Evolutionary conservation across 1,140 invertebrate genomes (phyloP), one percentile per base, ranked within the genome.

Genomic region (Aphaenogaster floridana): DNA sequence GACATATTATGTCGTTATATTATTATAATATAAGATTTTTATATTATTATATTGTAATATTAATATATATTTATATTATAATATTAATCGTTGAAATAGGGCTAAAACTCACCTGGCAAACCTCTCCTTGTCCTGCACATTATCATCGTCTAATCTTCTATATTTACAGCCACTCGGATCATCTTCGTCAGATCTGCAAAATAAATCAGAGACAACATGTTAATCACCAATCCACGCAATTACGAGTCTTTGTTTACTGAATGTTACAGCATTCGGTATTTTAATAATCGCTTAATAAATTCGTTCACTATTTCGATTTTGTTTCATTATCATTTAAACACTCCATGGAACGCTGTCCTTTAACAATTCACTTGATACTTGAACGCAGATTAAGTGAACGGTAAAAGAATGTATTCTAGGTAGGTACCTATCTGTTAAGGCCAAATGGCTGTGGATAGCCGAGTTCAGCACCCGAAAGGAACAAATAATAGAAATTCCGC

Each of bases 51-150:
- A 28, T 28, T 28, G 28, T 8, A 66, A 64, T 39, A 9, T 64
- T 17, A n/a, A 11, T 21, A 28, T 28, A 11, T 21, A 28, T 28
- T 28, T 28, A 28, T 28, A 28, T 48, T 48, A 48, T 8, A 66
- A 64, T 39, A 9, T 64, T 17, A n/a, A 11, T 21, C 9, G 9
- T 21, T 71, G 79, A 87, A 88, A 90, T 89, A 90, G 92, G 90
- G 83, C 90, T 93, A 88, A 87, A 81, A 88, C 93, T 95, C 94
- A 98, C 98, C 98, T 98, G 89, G 98, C 98, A 97, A 98, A 99
- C 92, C 98, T 97, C 95, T 99, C 98, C 96, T 99, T 99, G 95
- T 99, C 98, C 96, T 98, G 98, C 95, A 98, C 97, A 95, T 97
- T 98, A 92, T 99, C 98, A 95, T 99, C 98, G 94, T 99, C 98